These are phyloP conservation scores for Vulpes lagopus DNA, from an alignment of 2,113 vertebrate species.

Conservation along the genomic window DNA sequence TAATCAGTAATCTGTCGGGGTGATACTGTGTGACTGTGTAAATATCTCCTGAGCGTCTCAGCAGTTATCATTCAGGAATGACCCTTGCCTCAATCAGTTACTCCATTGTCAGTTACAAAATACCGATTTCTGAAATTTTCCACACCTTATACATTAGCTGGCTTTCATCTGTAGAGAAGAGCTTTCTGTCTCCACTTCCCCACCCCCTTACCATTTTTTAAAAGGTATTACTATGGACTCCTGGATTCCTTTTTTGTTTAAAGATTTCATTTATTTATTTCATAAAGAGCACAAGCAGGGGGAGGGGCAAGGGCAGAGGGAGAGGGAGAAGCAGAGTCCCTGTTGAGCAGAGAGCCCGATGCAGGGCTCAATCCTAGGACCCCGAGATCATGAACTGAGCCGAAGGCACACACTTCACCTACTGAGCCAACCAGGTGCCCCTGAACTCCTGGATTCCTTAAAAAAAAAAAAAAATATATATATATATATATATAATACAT, in stretches of 20 bases:
- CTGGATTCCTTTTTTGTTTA: background rate
- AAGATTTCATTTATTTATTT: background rate
- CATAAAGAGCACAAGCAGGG: background rate
- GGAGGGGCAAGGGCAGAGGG: background rate
- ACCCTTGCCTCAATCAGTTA: constrained; percentile 51
- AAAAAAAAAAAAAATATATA: background rate
- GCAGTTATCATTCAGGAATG: constrained; percentile 41
- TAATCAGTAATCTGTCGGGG: constrained; percentile 47
- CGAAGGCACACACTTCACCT: background rate
- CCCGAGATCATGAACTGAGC: background rate
- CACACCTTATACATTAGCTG: constrained; percentile 11
- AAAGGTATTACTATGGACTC: background rate
- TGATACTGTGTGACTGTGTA: constrained; percentile 26
- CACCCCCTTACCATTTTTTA: background rate
- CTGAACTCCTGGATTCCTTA: background rate
- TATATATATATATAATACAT: background rate
- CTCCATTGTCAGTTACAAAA: constrained; percentile 43
- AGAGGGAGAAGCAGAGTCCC: background rate
- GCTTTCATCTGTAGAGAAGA: constrained; percentile 46
- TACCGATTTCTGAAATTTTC: constrained; percentile 59
- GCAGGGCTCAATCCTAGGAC: background rate
- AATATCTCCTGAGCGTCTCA: constrained; percentile 53
- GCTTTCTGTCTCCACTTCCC: background rate
- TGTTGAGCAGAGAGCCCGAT: background rate
- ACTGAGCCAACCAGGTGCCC: background rate